Evolutionary conservation across 1,140 invertebrate genomes (phyloP).

Genomic region (Drosophila paulistorum): DNA sequence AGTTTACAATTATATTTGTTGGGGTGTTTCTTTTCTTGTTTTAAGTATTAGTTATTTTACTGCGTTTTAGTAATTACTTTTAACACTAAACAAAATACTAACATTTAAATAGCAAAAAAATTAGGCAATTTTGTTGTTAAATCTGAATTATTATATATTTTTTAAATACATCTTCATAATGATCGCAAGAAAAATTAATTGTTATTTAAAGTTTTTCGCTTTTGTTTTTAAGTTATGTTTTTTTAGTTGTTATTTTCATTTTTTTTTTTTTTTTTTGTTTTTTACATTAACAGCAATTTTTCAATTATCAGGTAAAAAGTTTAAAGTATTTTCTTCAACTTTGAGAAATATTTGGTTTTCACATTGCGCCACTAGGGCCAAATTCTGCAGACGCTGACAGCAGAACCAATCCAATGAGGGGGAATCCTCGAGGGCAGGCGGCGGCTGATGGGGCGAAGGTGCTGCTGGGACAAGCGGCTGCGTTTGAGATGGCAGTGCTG

Average conservation of each 20-base stretch:
- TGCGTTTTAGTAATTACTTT: constrained; percentile 61
- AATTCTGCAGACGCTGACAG: constrained; percentile 74
- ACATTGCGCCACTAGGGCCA: constrained; percentile 77
- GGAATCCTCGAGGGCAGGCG: constrained; percentile 40
- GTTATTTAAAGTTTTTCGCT: constrained; percentile 42
- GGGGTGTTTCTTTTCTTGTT: constrained; percentile 22
- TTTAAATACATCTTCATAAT: constrained; percentile 36
- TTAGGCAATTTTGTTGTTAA: constrained; percentile 49
- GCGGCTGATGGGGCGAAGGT: constrained; percentile 31
- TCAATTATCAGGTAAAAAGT: constrained; percentile 81
- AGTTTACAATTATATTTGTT: constrained; percentile 39
- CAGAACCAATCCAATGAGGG: constrained; percentile 68
- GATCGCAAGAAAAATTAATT: constrained; percentile 72
- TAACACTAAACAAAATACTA: constrained; percentile 53
- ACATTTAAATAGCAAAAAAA: constrained; percentile 75
- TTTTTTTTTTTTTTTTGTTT: constrained; percentile 19
- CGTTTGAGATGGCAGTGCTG: constrained; percentile 5
- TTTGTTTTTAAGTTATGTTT: constrained; percentile 18
- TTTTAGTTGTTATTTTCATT: constrained; percentile 14
- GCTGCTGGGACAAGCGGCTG: not conserved
- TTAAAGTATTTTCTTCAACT: constrained; percentile 77
- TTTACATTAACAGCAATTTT: constrained; percentile 74
- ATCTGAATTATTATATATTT: constrained; percentile 22
- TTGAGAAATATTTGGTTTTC: constrained; percentile 82
- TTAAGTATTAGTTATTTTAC: constrained; percentile 32